Evolutionary conservation across 2,888 invertebrate genomes (phyloP).

Genomic region (Elegia similella): DNA sequence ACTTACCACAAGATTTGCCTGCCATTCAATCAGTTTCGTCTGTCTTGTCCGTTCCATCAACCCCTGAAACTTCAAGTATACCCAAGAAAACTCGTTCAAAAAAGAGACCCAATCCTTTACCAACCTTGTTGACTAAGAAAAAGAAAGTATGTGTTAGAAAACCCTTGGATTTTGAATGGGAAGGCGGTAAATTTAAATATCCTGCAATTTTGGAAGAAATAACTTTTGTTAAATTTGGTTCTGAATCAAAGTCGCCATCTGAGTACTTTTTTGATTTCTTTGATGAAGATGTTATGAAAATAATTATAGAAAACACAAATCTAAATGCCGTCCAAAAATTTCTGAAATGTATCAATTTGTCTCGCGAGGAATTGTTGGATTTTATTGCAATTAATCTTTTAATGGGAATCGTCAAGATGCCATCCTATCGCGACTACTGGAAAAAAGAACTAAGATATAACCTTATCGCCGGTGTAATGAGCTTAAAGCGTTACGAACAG

Average conservation of each 20-base stretch:
- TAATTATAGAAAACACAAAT: slow-evolving; percentile 2
- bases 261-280: slow-evolving; percentile 4
- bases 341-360: background rate
- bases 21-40: too few species aligned
- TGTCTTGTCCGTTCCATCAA: too few species aligned
- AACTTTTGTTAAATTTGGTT: too few species aligned
- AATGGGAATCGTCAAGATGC: slow-evolving; percentile 16
- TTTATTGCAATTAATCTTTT: slow-evolving; percentile 13
- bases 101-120: too few species aligned
- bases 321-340: background rate
- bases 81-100: too few species aligned
- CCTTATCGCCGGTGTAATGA: slow-evolving; percentile 1
- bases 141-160: too few species aligned
- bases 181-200: too few species aligned
- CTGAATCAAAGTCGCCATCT: background rate
- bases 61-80: too few species aligned
- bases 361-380: slow-evolving; percentile 6
- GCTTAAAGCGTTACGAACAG: slow-evolving; percentile 1
- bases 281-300: background rate
- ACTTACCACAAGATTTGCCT: too few species aligned
- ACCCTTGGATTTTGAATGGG: too few species aligned
- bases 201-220: too few species aligned
- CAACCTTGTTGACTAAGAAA: too few species aligned
- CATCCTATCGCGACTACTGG: slow-evolving; percentile 19
- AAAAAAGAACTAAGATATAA: background rate